Conservation (phyloP, 1,140 invertebrate species). For the Drosophila melanica region DNA sequence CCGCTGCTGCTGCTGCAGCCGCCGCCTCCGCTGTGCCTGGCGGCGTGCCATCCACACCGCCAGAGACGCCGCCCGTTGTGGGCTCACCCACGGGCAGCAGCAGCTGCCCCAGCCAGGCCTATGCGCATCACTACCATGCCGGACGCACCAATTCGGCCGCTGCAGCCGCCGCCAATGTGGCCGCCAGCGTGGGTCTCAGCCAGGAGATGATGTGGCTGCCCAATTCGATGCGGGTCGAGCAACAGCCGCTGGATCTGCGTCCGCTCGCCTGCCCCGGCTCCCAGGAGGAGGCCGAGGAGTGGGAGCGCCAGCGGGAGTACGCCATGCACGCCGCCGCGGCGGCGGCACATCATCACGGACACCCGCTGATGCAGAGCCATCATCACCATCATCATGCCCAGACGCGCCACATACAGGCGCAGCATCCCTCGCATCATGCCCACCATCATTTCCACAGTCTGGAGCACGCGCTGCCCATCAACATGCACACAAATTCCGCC, state of each 20-base stretch:
- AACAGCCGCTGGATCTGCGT: slow-evolving; percentile 91
- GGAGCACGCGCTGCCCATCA: slow-evolving; percentile 74
- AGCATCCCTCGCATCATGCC: slow-evolving; percentile 49
- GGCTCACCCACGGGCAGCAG: slow-evolving; percentile 80
- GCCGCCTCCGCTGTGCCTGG: slow-evolving; percentile 66
- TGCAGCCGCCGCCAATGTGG: slow-evolving; percentile 86
- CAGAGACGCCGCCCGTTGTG: slow-evolving; percentile 81
- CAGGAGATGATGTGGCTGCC: slow-evolving; percentile 91
- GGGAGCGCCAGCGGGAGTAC: slow-evolving; percentile 86
- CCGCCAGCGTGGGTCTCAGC: slow-evolving; percentile 85
- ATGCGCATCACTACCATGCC: slow-evolving; percentile 79
- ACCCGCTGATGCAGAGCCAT: slow-evolving; percentile 69
- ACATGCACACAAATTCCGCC: slow-evolving; percentile 72
- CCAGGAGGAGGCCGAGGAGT: slow-evolving; percentile 85
- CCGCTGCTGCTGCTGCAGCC: slow-evolving; percentile 32
- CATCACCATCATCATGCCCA: slow-evolving; percentile 59
- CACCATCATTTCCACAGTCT: slow-evolving; percentile 84
- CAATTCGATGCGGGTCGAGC: slow-evolving; percentile 88
- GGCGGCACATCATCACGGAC: slow-evolving; percentile 73
- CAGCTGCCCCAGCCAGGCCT: slow-evolving; percentile 69
- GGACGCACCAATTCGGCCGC: slow-evolving; percentile 75
- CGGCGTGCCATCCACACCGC: slow-evolving; percentile 83
- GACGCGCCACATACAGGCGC: slow-evolving; percentile 63
- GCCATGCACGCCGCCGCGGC: slow-evolving; percentile 78
- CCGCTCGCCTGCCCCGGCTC: slow-evolving; percentile 87